Conservation (phyloP, 2,113 vertebrate species). For the Rhynchomys soricoides region DNA sequence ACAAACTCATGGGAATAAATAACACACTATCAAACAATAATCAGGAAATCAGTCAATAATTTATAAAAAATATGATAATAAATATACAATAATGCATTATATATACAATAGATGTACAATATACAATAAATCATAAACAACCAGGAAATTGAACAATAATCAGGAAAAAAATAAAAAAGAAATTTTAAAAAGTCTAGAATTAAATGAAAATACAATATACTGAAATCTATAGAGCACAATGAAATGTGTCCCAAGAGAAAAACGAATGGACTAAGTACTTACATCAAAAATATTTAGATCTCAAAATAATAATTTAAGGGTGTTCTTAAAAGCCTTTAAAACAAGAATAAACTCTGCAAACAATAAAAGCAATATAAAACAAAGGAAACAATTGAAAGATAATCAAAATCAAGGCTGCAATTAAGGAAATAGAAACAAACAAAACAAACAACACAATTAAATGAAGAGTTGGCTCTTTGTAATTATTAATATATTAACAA, state of each 20-base stretch:
- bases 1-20: background rate
- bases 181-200: background rate
- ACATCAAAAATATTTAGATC: background rate
- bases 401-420: background rate
- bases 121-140: too few species aligned
- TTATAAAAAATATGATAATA: too few species aligned
- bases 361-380: too few species aligned
- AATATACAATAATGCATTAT: too few species aligned
- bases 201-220: background rate
- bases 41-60: background rate
- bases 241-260: background rate
- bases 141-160: background rate
- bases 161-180: background rate
- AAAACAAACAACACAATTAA: background rate
- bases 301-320: background rate
- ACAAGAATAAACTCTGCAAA: background rate
- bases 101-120: too few species aligned
- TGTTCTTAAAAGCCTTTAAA: background rate
- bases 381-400: background rate
- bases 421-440: background rate
- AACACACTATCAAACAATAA: background rate
- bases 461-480: background rate
- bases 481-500: background rate
- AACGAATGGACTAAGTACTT: background rate
- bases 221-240: background rate